Evolutionary conservation across 2,113 vertebrate species (phyloP).

Genomic region (Vimba vimba): DNA sequence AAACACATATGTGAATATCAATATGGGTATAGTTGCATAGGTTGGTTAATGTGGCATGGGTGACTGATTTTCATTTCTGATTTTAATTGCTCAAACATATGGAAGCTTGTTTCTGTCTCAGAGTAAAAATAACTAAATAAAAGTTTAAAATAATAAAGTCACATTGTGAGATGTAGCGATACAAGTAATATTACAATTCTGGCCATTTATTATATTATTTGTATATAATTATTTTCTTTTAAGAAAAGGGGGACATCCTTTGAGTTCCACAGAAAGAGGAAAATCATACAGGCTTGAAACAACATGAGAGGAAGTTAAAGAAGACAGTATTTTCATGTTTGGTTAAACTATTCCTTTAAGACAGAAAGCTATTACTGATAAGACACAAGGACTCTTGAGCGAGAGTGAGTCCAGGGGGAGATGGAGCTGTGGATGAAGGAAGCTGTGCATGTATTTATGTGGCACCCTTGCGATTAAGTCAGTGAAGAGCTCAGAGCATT

Average conservation of each 20-base stretch:
- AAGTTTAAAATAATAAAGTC: no score
- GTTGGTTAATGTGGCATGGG: background rate
- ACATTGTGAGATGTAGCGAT: no score
- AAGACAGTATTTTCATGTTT: background rate
- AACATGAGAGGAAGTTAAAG: background rate
- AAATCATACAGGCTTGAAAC: background rate
- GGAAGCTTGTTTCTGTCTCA: no score
- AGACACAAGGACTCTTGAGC: background rate
- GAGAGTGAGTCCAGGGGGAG: background rate
- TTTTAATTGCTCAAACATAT: no score
- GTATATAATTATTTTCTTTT: no score
- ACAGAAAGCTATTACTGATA: background rate
- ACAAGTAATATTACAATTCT: no score
- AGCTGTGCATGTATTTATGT: background rate
- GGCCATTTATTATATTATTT: no score
- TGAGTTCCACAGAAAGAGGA: no score
- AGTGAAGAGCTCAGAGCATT: slow-evolving; percentile 2
- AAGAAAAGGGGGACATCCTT: no score
- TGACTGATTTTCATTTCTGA: background rate
- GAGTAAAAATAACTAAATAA: no score
- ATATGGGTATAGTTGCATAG: background rate
- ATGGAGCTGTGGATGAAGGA: background rate
- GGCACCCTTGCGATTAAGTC: background rate
- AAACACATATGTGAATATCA: background rate
- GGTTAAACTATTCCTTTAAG: background rate